Evolutionary conservation across 2,113 vertebrate genomes (phyloP).

Genomic region (Pterocles gutturalis): DNA sequence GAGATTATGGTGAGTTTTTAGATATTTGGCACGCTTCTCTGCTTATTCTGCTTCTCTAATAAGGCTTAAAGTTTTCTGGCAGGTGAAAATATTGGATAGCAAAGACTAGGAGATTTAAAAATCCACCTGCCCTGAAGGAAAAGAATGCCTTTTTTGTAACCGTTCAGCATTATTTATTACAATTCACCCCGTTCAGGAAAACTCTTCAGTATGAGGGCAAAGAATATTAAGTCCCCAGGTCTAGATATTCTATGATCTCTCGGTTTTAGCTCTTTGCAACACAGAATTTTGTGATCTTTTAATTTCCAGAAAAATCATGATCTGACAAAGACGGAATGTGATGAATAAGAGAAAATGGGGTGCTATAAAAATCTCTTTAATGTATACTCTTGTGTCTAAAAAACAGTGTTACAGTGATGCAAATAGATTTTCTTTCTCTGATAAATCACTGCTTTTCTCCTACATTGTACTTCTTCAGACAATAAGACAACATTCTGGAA

Average conservation of each 20-base stretch:
- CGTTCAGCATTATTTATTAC: conserved; percentile 4
- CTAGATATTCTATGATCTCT: neutral
- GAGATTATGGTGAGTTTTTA: conserved; percentile 62
- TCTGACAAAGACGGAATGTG: neutral
- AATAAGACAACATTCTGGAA: neutral
- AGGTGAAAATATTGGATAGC: conserved; percentile 26
- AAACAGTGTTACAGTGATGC: neutral
- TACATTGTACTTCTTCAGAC: neutral
- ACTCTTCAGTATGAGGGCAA: neutral
- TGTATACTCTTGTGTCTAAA: neutral
- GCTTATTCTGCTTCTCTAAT: conserved; percentile 49
- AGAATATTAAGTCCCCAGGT: neutral
- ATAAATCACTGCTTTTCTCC: neutral
- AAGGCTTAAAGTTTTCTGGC: conserved; percentile 36
- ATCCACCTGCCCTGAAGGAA: conserved; percentile 14
- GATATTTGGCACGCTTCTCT: conserved; percentile 26
- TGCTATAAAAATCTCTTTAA: neutral
- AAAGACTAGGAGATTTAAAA: conserved; percentile 2
- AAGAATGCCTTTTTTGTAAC: neutral
- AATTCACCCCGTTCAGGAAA: conserved; percentile 1
- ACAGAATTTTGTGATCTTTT: neutral
- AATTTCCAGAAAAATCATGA: neutral
- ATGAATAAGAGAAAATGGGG: neutral
- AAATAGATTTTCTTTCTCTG: neutral
- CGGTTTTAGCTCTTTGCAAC: neutral